Conservation (phyloP, 2,113 vertebrate species). For the Menura novaehollandiae region DNA sequence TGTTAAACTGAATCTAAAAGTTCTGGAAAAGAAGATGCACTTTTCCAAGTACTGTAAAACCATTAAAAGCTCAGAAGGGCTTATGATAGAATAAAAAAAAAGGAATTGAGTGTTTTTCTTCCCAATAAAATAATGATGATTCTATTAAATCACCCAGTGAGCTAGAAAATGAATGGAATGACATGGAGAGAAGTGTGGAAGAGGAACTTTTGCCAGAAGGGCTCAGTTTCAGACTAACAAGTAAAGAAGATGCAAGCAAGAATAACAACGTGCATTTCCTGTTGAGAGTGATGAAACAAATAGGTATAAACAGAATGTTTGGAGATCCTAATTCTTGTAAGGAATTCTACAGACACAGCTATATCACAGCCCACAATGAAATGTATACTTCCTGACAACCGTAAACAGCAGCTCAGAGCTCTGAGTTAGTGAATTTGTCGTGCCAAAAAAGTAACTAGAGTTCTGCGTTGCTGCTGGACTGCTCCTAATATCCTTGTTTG, state of each 20-base stretch:
- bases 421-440: neutral
- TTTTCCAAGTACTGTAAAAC: neutral
- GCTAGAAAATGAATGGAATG: neutral
- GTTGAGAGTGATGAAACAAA: neutral
- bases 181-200: neutral
- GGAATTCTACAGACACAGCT: neutral
- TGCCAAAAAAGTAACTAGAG: neutral
- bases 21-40: neutral
- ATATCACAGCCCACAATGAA: neutral
- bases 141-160: neutral
- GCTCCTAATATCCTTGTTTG: neutral
- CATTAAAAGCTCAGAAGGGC: neutral
- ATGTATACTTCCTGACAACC: neutral
- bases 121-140: neutral
- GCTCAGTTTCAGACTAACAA: neutral
- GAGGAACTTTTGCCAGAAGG: neutral
- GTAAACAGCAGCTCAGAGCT: neutral
- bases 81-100: neutral
- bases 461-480: neutral
- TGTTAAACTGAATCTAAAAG: neutral
- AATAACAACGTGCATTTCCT: neutral
- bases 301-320: neutral
- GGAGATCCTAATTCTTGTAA: neutral
- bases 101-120: neutral
- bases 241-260: neutral